Evolutionary conservation across 2,113 vertebrate species (phyloP), one percentile per base, ranked within the genome.

Genomic region (Macaca mulatta): DNA sequence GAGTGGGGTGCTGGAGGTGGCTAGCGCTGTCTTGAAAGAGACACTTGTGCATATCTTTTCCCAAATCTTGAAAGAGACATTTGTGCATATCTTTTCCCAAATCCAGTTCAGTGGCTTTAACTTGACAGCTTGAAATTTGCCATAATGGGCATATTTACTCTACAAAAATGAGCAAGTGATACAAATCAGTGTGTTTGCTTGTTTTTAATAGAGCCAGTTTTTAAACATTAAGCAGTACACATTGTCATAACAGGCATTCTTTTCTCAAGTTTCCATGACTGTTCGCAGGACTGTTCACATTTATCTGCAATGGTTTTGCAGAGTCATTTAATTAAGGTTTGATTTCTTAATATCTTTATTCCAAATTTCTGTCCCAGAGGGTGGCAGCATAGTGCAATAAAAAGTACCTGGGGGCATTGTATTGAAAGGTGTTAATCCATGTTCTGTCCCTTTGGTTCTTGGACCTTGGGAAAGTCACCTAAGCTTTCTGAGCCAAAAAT

Each of bases 311-410:
- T 69, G 90, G 93, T 23, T 84, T 25, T 77, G 6, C 40, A 81
- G 55, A 81, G 55, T 91, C 59, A 79, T 78, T 96, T 59, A 90
- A 32, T 95, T 89, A 89, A 96, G 38, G 27, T 84, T 87, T 97
- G 43, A 45, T 59, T 87, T 93, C 88, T 74, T 25, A 83, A 55
- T 67, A 82, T 18, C 48, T 92, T 95, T 78, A 70, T 95, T 90
- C 55, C 45, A 20, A 69, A 22, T 45, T 97, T 93, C 67, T 75
- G 57, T 89, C 86, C 55, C 45, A 92, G 86, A 97, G 93, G 74
- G 48, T 94, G 82, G 82, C 79, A 86, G 69, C 78, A 64, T 77
- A 70, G 48, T 79, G 22, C 74, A 91, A 57, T 93, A 45, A 52
- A 77, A 95, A 94, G 30, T 38, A 94, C 70, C 45, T 89, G 45